A percentile compares a stretch with the other conserved stretches of the same genome.
phyloP scores from a whole-genome alignment of 30 jellyfish, hydroid and myxozoan species.

The Kudoa iwatai region DNA sequence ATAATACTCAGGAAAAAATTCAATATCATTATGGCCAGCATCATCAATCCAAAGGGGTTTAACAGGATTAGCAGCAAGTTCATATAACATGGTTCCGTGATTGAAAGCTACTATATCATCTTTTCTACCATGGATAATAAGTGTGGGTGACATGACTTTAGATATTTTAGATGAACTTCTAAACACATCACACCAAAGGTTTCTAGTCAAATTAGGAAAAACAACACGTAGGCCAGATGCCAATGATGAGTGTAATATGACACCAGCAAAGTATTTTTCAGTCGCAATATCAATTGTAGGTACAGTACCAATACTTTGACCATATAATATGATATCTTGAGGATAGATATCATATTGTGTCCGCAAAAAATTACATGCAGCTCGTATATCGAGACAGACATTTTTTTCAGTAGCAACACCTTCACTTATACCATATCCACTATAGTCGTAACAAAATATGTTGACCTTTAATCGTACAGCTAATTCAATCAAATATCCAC shows the following conservation, averaged over 20 bases:
- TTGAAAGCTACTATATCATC: conserved; percentile 79
- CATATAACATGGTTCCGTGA: conserved; percentile 63
- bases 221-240: conserved; percentile 91
- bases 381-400: conserved; percentile 41
- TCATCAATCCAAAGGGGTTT: conserved; percentile 99
- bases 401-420: conserved; percentile 71
- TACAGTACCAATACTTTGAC: conserved; percentile 91
- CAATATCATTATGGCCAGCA: conserved; percentile 94
- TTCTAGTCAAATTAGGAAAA: conserved; percentile 61
- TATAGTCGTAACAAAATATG: conserved; percentile 55
- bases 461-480: conserved; percentile 60
- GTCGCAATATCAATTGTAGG: conserved; percentile 78
- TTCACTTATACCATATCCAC: conserved; percentile 81
- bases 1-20: conserved; percentile 48
- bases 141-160: conserved; percentile 56
- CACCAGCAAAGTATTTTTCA: conserved; percentile 77
- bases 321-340: conserved; percentile 31
- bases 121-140: conserved; percentile 84
- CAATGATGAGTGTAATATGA: conserved; percentile 54
- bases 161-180: conserved; percentile 17
- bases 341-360: conserved; percentile 74
- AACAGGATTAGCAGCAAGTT: conserved; percentile 59
- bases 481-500: conserved; percentile 63
- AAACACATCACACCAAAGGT: conserved; percentile 64
- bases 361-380: conserved; percentile 72